Evolutionary conservation across 2,797 vertebrate genomes (phyloP), one percentile per base, ranked within the genome.

Genomic region (Clarias pachynema): DNA sequence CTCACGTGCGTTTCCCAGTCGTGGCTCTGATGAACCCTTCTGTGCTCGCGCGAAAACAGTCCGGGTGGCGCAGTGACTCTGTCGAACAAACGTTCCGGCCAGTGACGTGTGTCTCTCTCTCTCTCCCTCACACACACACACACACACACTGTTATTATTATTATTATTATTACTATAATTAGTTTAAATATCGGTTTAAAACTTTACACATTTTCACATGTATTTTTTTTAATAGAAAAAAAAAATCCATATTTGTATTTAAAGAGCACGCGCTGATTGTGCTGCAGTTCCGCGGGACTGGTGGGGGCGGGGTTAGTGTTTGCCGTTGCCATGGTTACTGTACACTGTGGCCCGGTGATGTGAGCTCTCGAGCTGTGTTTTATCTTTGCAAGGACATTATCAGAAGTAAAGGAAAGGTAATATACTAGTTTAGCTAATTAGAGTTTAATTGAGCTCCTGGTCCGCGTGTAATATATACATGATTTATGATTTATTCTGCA

Each of bases 311-410:
- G 1, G 59, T 26, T 81, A 14, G 4, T 1, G 57, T 57, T 86
- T 86, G 2, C 40, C 29, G 89, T 90, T 84, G 34, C 87, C 88
- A 37, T 91, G 72, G 88, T 85, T 81, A 85, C 87, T 20, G 69
- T 68, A 59, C 81, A 83, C 79, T 5, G 7, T 31, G 79, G 37
- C 8, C 20, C 59, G 4, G 56, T 60, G 16, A 20, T 9, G 20
- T 24, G 63, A 18, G n/a, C 12, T 57, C 53, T 10, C 26, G 60
- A 60, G 14, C 5, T 66, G 3, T 24, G 5, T 26, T 49, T 49
- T 10, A 44, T 60, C 9, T 5, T 12, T 34, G 57, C 3, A 0
- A 44, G 5, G 22, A 24, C 9, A n/a, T 37, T 2, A 60, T 74
- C 9, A 9, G 5, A 4, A 26, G 14, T 7, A 8, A 16, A 16